phyloP scores from a whole-genome alignment of 2,888 invertebrate genomes.

The Tanypteryx hageni region DNA sequence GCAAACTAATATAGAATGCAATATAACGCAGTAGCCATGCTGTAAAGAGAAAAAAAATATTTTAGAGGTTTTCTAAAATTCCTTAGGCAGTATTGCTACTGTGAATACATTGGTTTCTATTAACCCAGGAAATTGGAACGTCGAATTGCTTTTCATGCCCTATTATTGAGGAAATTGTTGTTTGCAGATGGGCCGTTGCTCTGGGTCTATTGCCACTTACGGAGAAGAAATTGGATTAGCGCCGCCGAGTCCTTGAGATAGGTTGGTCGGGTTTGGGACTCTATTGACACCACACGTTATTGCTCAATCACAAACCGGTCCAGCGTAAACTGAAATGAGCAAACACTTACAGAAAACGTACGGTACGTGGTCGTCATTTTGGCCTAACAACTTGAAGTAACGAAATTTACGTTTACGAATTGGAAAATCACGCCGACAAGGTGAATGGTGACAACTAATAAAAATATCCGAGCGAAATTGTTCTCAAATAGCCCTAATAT shows the following conservation, averaged over 20 bases:
- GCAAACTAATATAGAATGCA: too few species aligned
- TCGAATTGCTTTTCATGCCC: not conserved
- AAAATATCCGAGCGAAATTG: too few species aligned
- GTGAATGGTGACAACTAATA: too few species aligned
- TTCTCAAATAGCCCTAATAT: too few species aligned
- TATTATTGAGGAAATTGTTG: constrained; percentile 35
- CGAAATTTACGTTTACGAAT: too few species aligned
- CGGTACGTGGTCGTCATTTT: not conserved
- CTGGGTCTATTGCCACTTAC: not conserved
- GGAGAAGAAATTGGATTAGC: not conserved
- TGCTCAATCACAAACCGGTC: constrained; percentile 13
- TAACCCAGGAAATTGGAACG: constrained; percentile 4
- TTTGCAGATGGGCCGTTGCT: constrained; percentile 32
- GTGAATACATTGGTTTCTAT: constrained; percentile 22
- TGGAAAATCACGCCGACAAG: too few species aligned
- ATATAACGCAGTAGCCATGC: too few species aligned
- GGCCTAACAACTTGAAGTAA: too few species aligned
- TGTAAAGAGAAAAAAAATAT: too few species aligned
- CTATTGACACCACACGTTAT: constrained; percentile 23
- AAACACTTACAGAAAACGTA: not conserved
- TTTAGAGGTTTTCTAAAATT: too few species aligned
- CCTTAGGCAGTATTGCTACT: too few species aligned
- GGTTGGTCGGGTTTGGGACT: not conserved
- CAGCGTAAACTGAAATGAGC: not conserved
- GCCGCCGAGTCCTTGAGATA: not conserved